Base-by-base conservation (phyloP, 30 jellyfish, hydroid and myxozoan species). In the Aurelia sp. region DNA sequence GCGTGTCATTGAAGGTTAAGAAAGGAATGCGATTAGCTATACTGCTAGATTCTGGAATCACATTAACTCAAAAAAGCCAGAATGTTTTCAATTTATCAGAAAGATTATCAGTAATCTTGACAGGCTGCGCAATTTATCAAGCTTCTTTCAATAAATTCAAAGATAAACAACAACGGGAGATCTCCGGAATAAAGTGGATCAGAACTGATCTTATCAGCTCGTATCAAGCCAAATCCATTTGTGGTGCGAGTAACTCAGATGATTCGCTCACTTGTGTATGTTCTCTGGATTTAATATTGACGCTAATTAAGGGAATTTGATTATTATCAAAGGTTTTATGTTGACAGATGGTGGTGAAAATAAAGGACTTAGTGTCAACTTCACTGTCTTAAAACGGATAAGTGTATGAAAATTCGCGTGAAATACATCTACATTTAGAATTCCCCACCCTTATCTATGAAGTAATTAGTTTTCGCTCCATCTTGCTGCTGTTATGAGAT, bases 91-190 rank as follows among this genome's bases (percentile, higher is more conserved):
- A 21, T 13, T 17, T 17, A 21, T 64, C 41, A 21, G 52, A 69
- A 69, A 40, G 47, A 12, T 69, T 18, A 20, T 21, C 53, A 37
- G 23, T 76, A 37, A 37, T n/a, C 77, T 21, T 35, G 58, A 33
- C 87, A 76, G 62, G 87, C 89, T 78, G 76, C 41, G 61, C 57
- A 23, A 51, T 22, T 33, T 27, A 69, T 69, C 57, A 33, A 17
- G 79, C 57, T 76, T 76, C 70, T 64, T 78, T 78, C 89, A 78
- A 78, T 65, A 63, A 47, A 62, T 35, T 40, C 53, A 30, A 78
- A 61, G 89, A 78, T 78, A 59, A 78, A 78, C 71, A 78, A 31
- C 89, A 78, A 48, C 89, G 47, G 59, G 79, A 47, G 70, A 65
- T 50, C 60, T 70, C 64, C 61, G 81, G 72, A 27, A 47, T 40